These are phyloP conservation scores for Ectemnius lituratus DNA, from an alignment of 2,888 invertebrate genomes.

Conservation along the genomic window DNA sequence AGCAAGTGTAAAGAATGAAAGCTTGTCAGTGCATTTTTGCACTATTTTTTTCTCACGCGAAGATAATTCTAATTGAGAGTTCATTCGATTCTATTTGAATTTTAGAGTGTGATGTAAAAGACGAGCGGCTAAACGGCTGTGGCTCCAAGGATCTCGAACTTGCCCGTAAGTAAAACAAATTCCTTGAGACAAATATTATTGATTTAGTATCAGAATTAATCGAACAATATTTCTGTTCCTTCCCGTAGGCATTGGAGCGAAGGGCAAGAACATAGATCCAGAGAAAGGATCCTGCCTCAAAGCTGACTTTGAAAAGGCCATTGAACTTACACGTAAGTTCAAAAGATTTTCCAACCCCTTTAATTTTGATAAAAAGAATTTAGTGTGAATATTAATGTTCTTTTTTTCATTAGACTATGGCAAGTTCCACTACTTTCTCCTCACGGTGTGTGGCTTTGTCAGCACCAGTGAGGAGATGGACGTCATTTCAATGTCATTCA, in stretches of 20 bases:
- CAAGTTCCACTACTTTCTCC: slow-evolving; percentile 92
- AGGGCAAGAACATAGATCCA: slow-evolving; percentile 82
- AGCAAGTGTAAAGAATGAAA: too few relatives aligned
- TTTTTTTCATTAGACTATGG: slow-evolving; percentile 84
- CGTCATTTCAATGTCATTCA: slow-evolving; percentile 96
- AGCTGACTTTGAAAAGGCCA: slow-evolving; percentile 93
- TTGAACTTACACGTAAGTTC: slow-evolving; percentile 86
- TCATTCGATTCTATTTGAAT: slow-evolving; percentile 54
- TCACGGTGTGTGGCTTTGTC: slow-evolving; percentile 95
- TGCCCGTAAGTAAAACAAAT: slow-evolving; percentile 77
- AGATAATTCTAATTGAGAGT: not conserved
- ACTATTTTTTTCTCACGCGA: not conserved
- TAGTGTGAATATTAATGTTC: not conserved
- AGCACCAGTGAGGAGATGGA: slow-evolving; percentile 97
- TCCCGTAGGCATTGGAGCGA: slow-evolving; percentile 80
- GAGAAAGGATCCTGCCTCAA: slow-evolving; percentile 85
- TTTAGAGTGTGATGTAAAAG: slow-evolving; percentile 92
- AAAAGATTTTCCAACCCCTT: not conserved
- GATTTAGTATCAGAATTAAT: not conserved
- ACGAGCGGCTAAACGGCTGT: slow-evolving; percentile 89
- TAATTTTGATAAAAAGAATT: not conserved
- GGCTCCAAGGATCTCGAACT: slow-evolving; percentile 86
- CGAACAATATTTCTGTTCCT: slow-evolving; percentile 10
- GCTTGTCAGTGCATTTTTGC: too few relatives aligned
- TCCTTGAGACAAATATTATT: not conserved